Base-by-base conservation (phyloP, 2,888 invertebrate species). In the Mycogona germanica region DNA sequence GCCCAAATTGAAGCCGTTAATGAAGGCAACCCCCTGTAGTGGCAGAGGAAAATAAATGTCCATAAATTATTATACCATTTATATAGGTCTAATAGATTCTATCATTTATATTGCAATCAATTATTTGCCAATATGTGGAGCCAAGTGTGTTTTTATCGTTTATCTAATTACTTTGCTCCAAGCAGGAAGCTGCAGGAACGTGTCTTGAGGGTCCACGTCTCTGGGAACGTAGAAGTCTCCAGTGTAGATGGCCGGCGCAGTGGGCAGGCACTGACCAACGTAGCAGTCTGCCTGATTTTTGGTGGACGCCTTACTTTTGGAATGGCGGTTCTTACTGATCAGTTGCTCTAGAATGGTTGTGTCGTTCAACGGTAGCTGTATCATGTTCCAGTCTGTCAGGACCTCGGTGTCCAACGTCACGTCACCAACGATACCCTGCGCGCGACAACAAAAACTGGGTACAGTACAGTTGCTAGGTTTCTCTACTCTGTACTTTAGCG, bases 1-100 rank as follows among this genome's bases (percentile, higher is more conserved):
- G 26, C 77, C 77, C 14, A 77, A 59, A 62, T 77, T 76, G 59
- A 70, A 68, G 3, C 69, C 69, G 59, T 76, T 76, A 3, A 77
- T 62, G 45, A 72, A 69, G 3, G 70, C 67, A 17, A 72, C 65
- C 23, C 76, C 76, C 70, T 76, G 62, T 12, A 59, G 56, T 32
- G n/a, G n/a, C n/a, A n/a, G n/a, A n/a, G n/a, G n/a, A n/a, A n/a
- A n/a, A n/a, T n/a, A n/a, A n/a, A n/a, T n/a, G n/a, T n/a, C n/a
- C n/a, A n/a, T n/a, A n/a, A n/a, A n/a, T n/a, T n/a, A n/a, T n/a
- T n/a, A n/a, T n/a, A n/a, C n/a, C n/a, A n/a, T n/a, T n/a, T n/a
- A n/a, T n/a, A n/a, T n/a, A n/a, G n/a, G n/a, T n/a, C n/a, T n/a
- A n/a, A n/a, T n/a, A n/a, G n/a, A n/a, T n/a, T n/a, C n/a, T n/a